Base-by-base conservation (phyloP, 2,888 invertebrate genomes). In the Cabera pusaria region DNA sequence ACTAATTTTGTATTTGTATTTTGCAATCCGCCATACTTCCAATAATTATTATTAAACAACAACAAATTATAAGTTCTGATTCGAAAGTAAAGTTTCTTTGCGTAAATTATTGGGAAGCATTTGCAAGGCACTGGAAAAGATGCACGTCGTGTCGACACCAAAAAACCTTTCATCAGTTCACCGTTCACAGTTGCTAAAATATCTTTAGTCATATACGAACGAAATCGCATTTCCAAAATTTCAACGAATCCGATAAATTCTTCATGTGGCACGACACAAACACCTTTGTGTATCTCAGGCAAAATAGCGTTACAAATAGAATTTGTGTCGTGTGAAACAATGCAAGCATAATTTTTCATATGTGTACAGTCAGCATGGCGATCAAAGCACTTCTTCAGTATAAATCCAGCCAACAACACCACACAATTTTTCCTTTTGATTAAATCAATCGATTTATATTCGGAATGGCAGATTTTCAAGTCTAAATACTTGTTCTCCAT, bases 171-270 rank as follows among this genome's bases (percentile, higher is more conserved):
- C 9, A 48, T 21, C 9, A 51, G 16, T 21, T 33, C 24, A 4
- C 33, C 29, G 18, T 43, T 28, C 0, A 0, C 1, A 6, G 6
- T 10, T 20, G 18, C 16, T 6, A 51, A 19, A 23, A 29, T 24
- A 11, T 36, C 21, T n/a, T 31, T 47, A 9, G 31, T 36, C 7
- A 48, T 36, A 36, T 43, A 43, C 0, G 37, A 20, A 20, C 43
- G 43, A 6, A 51, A 51, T 21, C 20, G 17, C 5, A 48, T 40
- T 38, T 51, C 51, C 51, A 51, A 33, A 12, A 38, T 32, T 38
- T 51, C 48, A 5, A 51, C 35, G 21, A 48, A 38, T 22, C 45
- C 48, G 11, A 51, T 43, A 6, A 45, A 43, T n/a, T 26, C 27
- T 10, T 24, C 9, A 17, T 31, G 43, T 5, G 47, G 49, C 3